A percentile compares a stretch with the other conserved stretches of the same genome.
phyloP scores from a whole-genome alignment of 2,113 vertebrate genomes.

The Oophaga pumilio region DNA sequence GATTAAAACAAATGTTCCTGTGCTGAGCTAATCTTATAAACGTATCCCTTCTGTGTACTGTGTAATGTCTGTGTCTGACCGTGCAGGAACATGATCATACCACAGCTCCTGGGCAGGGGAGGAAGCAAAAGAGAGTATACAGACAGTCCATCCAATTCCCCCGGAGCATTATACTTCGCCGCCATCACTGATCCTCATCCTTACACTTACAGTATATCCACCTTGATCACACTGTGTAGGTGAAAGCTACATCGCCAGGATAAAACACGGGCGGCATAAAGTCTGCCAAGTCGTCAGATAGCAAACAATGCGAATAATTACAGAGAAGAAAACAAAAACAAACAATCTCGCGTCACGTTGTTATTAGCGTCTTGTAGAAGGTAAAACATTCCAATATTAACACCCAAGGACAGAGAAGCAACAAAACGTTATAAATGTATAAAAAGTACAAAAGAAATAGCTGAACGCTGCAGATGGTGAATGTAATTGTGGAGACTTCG shows the following conservation, averaged over 20 bases:
- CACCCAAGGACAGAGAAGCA: neutral
- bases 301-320: slow-evolving; percentile 18
- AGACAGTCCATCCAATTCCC: neutral
- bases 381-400: neutral
- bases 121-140: too few species aligned
- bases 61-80: too few species aligned
- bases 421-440: neutral
- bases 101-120: too few species aligned
- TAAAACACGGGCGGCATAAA: neutral
- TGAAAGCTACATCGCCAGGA: neutral
- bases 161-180: neutral
- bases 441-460: neutral
- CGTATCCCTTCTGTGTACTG: too few species aligned
- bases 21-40: too few species aligned
- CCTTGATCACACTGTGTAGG: neutral
- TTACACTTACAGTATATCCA: neutral
- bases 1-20: too few species aligned
- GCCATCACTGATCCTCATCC: neutral
- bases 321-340: slow-evolving; percentile 8
- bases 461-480: neutral
- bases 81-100: too few species aligned
- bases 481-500: too few species aligned
- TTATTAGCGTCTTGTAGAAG: neutral
- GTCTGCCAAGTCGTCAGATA: neutral
- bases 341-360: neutral